Evolutionary conservation across 2,888 invertebrate species (phyloP), one percentile per base, ranked within the genome.

Genomic region (Drosophila conformis): DNA sequence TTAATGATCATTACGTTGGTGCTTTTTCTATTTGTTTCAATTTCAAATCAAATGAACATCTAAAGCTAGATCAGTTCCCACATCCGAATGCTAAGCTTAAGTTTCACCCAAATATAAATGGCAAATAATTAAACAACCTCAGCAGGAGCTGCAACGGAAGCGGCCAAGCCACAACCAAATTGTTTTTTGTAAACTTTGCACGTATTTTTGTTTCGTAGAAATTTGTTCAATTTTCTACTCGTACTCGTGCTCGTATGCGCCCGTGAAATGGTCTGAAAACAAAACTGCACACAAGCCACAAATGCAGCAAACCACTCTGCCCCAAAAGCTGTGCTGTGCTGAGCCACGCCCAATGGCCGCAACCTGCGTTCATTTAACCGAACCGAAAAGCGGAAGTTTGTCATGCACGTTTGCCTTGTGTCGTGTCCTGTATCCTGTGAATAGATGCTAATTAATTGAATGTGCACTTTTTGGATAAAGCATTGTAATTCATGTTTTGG

Each of bases 121-220:
- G 66, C 64, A 84, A 85, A 85, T 83, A 85, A 85, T 87, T 87
- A 87, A 84, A 74, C 72, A 79, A 81, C 61, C 69, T 81, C 65
- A 65, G 42, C 60, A 62, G 51, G 40, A 61, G 65, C 67, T 71
- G 69, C 57, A 72, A 52, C 64, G 68, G 66, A 65, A 76, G 76
- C 67, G 54, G 52, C 58, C 25, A 51, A 74, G 69, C 73, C 73
- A 70, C 79, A 80, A 67, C 74, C 59, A 78, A 87, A 84, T 75
- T 80, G 80, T 87, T 87, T 83, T 86, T 73, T 73, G 83, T 77
- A 86, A 86, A 87, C 86, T 87, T 74, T 87, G 83, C 86, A 86
- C 86, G 86, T 86, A 86, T 81, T 79, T 84, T 71, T 69, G 84
- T 79, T 82, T 67, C 66, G 76, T 83, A 74, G 63, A 77, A 83